These are phyloP conservation scores for Nothocercus julius DNA, from an alignment of 2,113 vertebrate species.

Conservation along the genomic window DNA sequence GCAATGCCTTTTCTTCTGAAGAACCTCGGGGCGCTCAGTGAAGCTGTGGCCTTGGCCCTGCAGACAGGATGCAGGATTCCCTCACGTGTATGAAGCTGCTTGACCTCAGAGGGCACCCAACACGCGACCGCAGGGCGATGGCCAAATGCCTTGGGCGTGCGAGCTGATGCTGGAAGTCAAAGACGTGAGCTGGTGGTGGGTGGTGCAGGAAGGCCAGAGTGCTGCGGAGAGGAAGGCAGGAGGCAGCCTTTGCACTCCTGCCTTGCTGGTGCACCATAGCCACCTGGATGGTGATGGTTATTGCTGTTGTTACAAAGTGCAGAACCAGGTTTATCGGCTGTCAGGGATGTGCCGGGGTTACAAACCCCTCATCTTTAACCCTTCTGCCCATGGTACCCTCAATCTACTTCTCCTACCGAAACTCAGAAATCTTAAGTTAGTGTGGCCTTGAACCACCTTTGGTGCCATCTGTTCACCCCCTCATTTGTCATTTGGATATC, in stretches of 20 bases:
- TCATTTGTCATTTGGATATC: not conserved
- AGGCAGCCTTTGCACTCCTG: not conserved
- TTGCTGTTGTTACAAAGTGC: not conserved
- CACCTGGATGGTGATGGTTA: not conserved
- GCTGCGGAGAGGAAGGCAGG: not conserved
- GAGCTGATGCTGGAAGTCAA: not conserved
- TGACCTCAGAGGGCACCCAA: not conserved
- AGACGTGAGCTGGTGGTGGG: accelerated
- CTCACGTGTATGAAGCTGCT: not conserved
- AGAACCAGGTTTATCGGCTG: not conserved
- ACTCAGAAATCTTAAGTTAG: not conserved
- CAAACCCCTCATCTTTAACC: not conserved
- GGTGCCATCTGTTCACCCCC: not conserved
- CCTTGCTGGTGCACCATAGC: not conserved
- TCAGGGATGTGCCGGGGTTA: not conserved
- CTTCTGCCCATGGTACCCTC: not conserved
- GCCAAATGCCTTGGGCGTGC: not conserved
- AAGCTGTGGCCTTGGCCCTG: not conserved
- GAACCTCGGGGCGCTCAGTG: not conserved
- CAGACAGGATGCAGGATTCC: not conserved
- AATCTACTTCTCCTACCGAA: not conserved
- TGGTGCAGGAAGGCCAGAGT: not conserved
- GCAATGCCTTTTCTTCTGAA: not conserved
- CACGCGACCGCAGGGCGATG: not conserved
- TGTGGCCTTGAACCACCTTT: not conserved